phyloP scores from a whole-genome alignment of 2,888 invertebrate species.

The Amblyjoppa proteus region DNA sequence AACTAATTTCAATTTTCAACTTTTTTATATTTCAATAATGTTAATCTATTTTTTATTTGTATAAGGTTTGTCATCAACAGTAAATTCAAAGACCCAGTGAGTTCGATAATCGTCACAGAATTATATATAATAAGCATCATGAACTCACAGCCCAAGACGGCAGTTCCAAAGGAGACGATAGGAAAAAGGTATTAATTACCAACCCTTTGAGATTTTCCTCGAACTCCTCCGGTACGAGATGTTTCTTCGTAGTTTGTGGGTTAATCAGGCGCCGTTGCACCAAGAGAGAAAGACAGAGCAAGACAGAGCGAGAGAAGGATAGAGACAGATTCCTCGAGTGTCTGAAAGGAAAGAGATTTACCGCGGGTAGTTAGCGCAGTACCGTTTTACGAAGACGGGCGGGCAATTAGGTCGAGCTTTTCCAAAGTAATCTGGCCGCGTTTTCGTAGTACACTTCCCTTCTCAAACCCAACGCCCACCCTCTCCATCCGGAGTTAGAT shows the following conservation, averaged over 20 bases:
- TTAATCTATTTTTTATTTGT: too few species aligned
- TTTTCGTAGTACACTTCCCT: too few species aligned
- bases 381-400: slow-evolving; percentile 1
- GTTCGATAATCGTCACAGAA: too few species aligned
- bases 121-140: not conserved
- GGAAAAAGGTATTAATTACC: slow-evolving; percentile 11
- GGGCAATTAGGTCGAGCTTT: slow-evolving; percentile 20
- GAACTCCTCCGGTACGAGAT: slow-evolving; percentile 35
- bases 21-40: too few species aligned
- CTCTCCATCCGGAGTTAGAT: not conserved
- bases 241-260: slow-evolving; percentile 13
- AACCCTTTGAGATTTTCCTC: slow-evolving; percentile 9
- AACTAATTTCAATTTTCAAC: too few species aligned
- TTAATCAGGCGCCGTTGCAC: slow-evolving; percentile 22
- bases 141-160: not conserved
- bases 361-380: slow-evolving; percentile 4
- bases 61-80: too few species aligned
- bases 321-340: slow-evolving; percentile 34
- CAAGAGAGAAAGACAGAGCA: slow-evolving; percentile 19
- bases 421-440: not conserved
- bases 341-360: slow-evolving; percentile 46
- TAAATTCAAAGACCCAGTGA: too few species aligned
- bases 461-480: too few species aligned
- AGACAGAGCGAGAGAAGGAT: slow-evolving; percentile 8
- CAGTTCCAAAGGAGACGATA: not conserved